A percentile compares a stretch with the other conserved stretches of the same genome.
phyloP scores from a whole-genome alignment of 1,140 invertebrate species.

The Zaprionus camerounensis region DNA sequence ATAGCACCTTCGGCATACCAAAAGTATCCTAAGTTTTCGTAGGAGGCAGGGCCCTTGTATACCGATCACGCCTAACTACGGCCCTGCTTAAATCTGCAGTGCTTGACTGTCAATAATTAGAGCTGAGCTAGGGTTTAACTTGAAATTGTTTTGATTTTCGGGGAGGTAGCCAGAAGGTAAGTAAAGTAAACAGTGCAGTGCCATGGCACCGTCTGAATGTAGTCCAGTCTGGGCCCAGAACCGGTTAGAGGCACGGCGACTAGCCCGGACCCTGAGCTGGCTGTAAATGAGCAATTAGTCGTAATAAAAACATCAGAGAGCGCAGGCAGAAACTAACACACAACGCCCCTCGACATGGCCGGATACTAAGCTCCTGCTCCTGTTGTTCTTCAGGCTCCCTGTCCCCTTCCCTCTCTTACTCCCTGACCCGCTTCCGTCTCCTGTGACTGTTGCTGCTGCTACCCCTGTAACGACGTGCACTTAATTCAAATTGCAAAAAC shows the following conservation, averaged over 20 bases:
- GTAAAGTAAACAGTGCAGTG: slow-evolving; percentile 30
- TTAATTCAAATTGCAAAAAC: slow-evolving; percentile 80
- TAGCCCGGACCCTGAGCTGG: background rate
- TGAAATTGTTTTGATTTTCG: slow-evolving; percentile 43
- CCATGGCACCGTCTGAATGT: too few relatives aligned
- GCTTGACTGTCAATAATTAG: slow-evolving; percentile 59
- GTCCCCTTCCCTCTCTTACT: too few relatives aligned
- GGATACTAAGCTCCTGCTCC: slow-evolving; percentile 13
- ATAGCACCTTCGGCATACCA: too few relatives aligned
- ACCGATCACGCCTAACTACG: too few relatives aligned
- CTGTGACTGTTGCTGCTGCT: background rate
- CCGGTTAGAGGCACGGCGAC: background rate
- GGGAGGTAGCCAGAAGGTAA: background rate
- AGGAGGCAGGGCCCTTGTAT: too few relatives aligned
- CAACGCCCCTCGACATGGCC: slow-evolving; percentile 27
- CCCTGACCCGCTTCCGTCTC: background rate
- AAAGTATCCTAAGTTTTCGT: too few relatives aligned
- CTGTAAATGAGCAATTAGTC: slow-evolving; percentile 79
- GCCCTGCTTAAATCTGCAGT: slow-evolving; percentile 36
- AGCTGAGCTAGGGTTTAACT: slow-evolving; percentile 4
- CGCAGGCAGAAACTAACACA: slow-evolving; percentile 41
- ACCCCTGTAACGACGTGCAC: slow-evolving; percentile 50
- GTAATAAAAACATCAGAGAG: slow-evolving; percentile 71
- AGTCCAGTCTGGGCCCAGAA: too few relatives aligned
- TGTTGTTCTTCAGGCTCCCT: background rate